These are phyloP conservation scores for Stegastes partitus DNA, from an alignment of 2,113 vertebrate genomes.

Conservation along the genomic window DNA sequence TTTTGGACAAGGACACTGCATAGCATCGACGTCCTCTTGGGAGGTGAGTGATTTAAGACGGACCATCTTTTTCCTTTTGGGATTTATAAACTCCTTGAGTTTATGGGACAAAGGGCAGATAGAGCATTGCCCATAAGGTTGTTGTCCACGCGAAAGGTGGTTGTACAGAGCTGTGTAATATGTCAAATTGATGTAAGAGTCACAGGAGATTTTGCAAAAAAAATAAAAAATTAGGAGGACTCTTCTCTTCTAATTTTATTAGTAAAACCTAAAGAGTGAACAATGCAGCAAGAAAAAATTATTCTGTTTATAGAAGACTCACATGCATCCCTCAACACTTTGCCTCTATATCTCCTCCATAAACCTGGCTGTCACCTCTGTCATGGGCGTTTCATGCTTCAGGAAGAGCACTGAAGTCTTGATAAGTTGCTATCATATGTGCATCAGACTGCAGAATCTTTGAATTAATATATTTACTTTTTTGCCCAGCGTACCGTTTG, in stretches of 20 bases:
- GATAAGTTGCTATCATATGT: slow-evolving; percentile 12
- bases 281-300: no score
- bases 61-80: slow-evolving; percentile 28
- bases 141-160: neutral
- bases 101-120: slow-evolving; percentile 49
- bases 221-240: no score
- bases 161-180: no score
- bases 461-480: slow-evolving; percentile 12
- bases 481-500: neutral
- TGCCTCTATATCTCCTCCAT: neutral
- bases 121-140: slow-evolving; percentile 14
- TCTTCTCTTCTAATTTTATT: no score
- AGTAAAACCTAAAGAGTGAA: no score
- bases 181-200: no score
- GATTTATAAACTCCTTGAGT: slow-evolving; percentile 56
- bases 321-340: no score
- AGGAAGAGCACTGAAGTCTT: slow-evolving; percentile 1
- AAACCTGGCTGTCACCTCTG: neutral
- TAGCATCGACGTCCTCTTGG: slow-evolving; percentile 29
- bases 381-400: neutral
- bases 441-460: neutral
- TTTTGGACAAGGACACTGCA: slow-evolving; percentile 46
- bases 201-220: no score
- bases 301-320: no score
- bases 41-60: slow-evolving; percentile 49